Conservation (phyloP, 2,888 invertebrate species). For the Phengaris arion region DNA sequence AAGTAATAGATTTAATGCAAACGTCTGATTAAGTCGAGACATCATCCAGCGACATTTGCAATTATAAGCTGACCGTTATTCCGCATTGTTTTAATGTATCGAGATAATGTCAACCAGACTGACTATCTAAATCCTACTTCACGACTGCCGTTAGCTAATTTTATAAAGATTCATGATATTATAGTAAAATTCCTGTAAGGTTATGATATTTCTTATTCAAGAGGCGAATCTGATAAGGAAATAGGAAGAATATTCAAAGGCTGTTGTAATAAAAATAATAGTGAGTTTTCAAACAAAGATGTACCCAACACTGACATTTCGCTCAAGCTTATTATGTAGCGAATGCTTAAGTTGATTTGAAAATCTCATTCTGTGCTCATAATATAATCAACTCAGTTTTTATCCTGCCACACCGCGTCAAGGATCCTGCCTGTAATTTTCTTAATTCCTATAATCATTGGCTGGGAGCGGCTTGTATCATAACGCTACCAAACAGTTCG, state of each 20-base stretch:
- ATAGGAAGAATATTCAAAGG: too few relatives aligned
- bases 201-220: neutral
- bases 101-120: slow-evolving; percentile 1
- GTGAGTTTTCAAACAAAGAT: neutral
- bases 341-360: slow-evolving; percentile 24
- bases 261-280: neutral
- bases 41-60: slow-evolving; percentile 25
- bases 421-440: slow-evolving; percentile 48
- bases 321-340: slow-evolving; percentile 27
- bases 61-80: slow-evolving; percentile 21
- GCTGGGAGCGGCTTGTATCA: slow-evolving; percentile 37
- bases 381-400: slow-evolving; percentile 37
- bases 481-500: slow-evolving; percentile 29
- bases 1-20: slow-evolving; percentile 12
- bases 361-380: slow-evolving; percentile 15
- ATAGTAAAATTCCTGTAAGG: slow-evolving; percentile 24
- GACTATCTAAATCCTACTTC: slow-evolving; percentile 26
- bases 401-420: slow-evolving; percentile 41
- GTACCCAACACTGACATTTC: slow-evolving; percentile 1
- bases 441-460: slow-evolving; percentile 62
- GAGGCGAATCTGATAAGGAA: too few relatives aligned
- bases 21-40: slow-evolving; percentile 18
- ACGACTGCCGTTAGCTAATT: slow-evolving; percentile 26
- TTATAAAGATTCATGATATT: slow-evolving; percentile 38
- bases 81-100: slow-evolving; percentile 28